Base-by-base conservation (phyloP, 2,113 vertebrate genomes). In the Seriola rivoliana region DNA sequence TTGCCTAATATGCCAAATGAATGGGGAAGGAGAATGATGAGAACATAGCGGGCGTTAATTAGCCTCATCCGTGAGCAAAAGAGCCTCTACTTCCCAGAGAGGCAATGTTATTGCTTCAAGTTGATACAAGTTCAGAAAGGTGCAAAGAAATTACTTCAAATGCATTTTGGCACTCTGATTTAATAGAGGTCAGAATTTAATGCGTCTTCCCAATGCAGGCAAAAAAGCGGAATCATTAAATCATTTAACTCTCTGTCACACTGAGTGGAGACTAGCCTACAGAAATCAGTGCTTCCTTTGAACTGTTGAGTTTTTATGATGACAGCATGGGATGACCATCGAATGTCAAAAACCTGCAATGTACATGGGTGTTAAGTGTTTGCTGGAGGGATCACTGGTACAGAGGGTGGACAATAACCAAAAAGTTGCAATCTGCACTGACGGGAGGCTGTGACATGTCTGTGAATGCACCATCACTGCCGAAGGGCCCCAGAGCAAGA, bases 1-100 rank as follows among this genome's bases (percentile, higher is more conserved):
- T 87, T 78, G 79, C 80, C 75, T 88, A 88, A 91, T 89, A 78
- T 76, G 80, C 78, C 80, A 84, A 85, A 87, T 84, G 71, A 86
- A 82, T 79, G 63, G 71, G 62, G 74, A 81, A 58, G 42, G 57
- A 79, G 71, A 75, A 81, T 75, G 71, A 92, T 77, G 77, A 78
- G 60, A 80, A 85, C 70, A 63, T 83, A 88, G 84, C 78, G 23
- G 75, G 81, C 52, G 63, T 75, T 86, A 84, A 90, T 92, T 87
- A 85, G 80, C n/a, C 64, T 72, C 73, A 84, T 88, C 69, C 63
- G 60, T 57, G 67, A 67, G 54, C 58, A 70, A 71, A 85, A 70
- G 69, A 67, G 63, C 67, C 75, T 65, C 67, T 63, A 19, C 78
- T 78, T 82, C 76, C 59, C 70, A 73, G 21, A 34, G 69, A 46